phyloP scores from a whole-genome alignment of 2,888 invertebrate genomes.

The Alloscopus bannaensis region DNA sequence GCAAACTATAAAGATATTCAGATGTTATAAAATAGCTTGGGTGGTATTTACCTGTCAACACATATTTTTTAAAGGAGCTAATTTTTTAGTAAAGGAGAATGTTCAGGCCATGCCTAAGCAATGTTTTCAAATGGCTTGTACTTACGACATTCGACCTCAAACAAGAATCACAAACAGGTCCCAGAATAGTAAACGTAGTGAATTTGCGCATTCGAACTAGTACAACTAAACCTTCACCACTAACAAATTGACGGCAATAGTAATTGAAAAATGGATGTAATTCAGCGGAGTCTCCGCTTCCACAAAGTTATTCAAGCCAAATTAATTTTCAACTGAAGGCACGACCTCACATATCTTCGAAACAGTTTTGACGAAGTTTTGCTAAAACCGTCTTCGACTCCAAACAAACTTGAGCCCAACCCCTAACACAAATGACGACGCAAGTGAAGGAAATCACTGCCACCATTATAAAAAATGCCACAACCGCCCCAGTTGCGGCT shows the following conservation, averaged over 20 bases:
- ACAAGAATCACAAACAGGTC: too few species aligned
- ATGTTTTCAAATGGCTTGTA: too few species aligned
- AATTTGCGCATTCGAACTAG: too few species aligned
- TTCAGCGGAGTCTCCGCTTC: not conserved
- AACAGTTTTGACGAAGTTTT: not conserved
- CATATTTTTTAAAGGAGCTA: not conserved
- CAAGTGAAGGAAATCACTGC: not conserved
- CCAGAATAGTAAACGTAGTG: too few species aligned
- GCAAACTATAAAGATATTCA: not conserved
- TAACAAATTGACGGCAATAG: not conserved
- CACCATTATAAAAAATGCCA: not conserved
- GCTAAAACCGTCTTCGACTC: not conserved
- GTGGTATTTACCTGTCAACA: not conserved
- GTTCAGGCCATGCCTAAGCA: not conserved
- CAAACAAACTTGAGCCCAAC: too few species aligned
- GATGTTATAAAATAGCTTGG: not conserved
- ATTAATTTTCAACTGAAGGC: not conserved
- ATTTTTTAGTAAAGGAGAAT: not conserved
- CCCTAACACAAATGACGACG: not conserved
- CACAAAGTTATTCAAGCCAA: not conserved
- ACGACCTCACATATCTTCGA: not conserved
- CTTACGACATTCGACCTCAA: too few species aligned
- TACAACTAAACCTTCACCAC: not conserved
- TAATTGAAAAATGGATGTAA: not conserved
- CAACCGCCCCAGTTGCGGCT: not conserved